A percentile compares a stretch with the other conserved stretches of the same genome.
Evolutionary conservation across 2,797 vertebrate genomes (phyloP).

Genomic region (Coilia nasus): DNA sequence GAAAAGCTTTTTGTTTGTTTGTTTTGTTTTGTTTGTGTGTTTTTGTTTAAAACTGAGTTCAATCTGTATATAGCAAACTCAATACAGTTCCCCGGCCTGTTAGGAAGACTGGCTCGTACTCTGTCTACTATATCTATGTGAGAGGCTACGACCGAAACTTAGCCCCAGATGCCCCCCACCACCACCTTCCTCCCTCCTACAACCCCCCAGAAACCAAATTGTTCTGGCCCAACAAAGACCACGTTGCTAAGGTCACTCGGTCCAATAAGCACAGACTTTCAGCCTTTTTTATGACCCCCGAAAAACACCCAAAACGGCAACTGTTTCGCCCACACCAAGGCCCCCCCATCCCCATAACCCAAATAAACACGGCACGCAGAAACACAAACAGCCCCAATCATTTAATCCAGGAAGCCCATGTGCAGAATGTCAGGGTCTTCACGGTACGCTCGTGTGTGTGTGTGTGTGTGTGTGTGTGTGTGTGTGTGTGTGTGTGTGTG

Average conservation of each 20-base stretch:
- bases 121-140: too few relatives aligned
- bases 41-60: too few relatives aligned
- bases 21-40: too few relatives aligned
- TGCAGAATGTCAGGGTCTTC: slow-evolving; percentile 12
- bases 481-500: background rate
- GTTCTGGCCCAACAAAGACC: background rate
- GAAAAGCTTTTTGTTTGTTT: too few relatives aligned
- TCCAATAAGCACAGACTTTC: background rate
- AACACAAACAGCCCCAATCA: slow-evolving; percentile 1
- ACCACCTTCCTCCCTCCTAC: background rate
- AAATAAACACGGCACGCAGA: background rate
- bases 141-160: too few relatives aligned
- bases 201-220: background rate
- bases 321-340: background rate
- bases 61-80: too few relatives aligned
- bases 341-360: slow-evolving; percentile 14
- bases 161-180: too few relatives aligned
- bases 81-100: too few relatives aligned
- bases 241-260: background rate
- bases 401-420: background rate
- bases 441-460: background rate
- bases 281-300: background rate
- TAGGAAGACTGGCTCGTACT: too few relatives aligned
- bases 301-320: background rate
- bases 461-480: background rate